Evolutionary conservation across 30 jellyfish, hydroid and myxozoan genomes (phyloP), one percentile per base, ranked within the genome.

Genomic region (Turritopsis rubra): DNA sequence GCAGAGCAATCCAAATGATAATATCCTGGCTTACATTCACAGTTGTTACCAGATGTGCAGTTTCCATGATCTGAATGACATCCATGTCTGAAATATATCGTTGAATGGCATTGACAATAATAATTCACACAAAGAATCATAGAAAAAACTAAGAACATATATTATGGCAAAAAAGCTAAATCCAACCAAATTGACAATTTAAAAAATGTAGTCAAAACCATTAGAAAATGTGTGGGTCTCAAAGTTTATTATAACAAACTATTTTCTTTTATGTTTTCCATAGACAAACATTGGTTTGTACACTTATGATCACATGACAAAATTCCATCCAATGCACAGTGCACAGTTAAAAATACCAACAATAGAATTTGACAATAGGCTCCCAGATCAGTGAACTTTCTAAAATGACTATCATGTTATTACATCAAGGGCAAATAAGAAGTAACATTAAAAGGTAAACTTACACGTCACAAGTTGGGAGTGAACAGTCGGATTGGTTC

Each of bases 1-100:
- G 83, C 73, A 13, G 94, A 28, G 83, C 99, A 93, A 21, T 84
- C 96, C 16, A 1, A 26, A 1, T 97, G 95, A 85, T 65, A 85
- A 71, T 22, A 85, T n/a, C 83, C 75, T 8, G 82, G 29, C 31
- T 75, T 74, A 84, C 99, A 93, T 4, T 25, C 65, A 82, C 99
- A 93, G 21, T 19, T 25, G 54, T 89, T 89, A 28, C 96, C 97
- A 20, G 84, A 70, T 18, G 80, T 29, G 74, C 99, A 93, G 29
- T 27, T 26, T 1, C 99, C 99, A 26, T 94, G 85, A 19, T 25
- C 31, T 19, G 89, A 19, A 23, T 74, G 65, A 71, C 88, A 82
- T 8, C 88, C 88, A 82, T 13, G 31, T 20, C 88, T 93, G 65
- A 7, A 27, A 60, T 60, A 18, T 60, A 0, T 18, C 19, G 22